These are phyloP conservation scores for Junco hyemalis DNA, from an alignment of 2,113 vertebrate species.

Conservation along the genomic window DNA sequence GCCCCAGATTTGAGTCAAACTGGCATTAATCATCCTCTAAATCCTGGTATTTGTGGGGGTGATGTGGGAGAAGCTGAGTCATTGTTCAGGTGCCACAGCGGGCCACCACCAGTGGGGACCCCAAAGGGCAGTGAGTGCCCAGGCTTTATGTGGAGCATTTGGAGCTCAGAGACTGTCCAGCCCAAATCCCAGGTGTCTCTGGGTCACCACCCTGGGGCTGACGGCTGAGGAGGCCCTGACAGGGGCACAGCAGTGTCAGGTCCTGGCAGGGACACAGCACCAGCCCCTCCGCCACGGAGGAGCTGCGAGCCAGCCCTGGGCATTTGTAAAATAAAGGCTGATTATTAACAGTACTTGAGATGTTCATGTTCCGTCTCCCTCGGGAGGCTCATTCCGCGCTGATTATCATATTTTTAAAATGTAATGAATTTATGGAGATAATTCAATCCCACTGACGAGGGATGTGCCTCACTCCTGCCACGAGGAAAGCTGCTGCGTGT, in stretches of 20 bases:
- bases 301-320: constrained; percentile 33
- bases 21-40: not conserved
- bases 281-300: not conserved
- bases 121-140: accelerated
- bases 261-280: not conserved
- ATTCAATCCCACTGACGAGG: constrained; percentile 60
- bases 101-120: not conserved
- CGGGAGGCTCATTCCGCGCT: constrained; percentile 56
- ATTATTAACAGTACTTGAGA: constrained; percentile 63
- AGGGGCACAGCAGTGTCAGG: not conserved
- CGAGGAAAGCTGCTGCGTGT: constrained; percentile 36
- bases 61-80: not conserved
- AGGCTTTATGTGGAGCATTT: not conserved
- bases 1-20: not conserved
- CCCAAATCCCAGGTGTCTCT: not conserved
- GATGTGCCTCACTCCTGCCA: constrained; percentile 48
- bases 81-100: accelerated
- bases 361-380: constrained; percentile 56
- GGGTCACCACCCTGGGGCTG: accelerated
- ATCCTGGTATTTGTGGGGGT: not conserved
- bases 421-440: constrained; percentile 70
- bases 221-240: accelerated
- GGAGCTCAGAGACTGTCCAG: not conserved
- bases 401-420: constrained; percentile 66
- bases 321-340: constrained; percentile 63